phyloP scores from a whole-genome alignment of 2,888 invertebrate genomes.

The Hymenopus coronatus region DNA sequence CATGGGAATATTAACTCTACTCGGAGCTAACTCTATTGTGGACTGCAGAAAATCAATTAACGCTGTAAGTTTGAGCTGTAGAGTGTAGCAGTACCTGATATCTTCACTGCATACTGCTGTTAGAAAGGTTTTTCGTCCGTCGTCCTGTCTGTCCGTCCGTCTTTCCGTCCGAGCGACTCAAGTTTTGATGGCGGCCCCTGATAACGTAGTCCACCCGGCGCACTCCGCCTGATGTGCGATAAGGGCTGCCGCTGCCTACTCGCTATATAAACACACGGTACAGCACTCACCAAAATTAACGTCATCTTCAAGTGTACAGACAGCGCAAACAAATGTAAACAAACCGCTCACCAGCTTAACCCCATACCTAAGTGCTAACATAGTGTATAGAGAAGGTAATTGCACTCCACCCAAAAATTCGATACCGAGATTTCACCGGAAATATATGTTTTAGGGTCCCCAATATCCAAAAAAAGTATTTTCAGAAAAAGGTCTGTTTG shows the following conservation, averaged over 20 bases:
- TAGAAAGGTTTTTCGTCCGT: slow-evolving; percentile 19
- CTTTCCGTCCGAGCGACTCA: neutral
- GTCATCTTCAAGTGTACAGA: neutral
- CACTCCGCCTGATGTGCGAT: slow-evolving; percentile 19
- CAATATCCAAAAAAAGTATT: too few relatives aligned
- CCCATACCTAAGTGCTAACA: too few relatives aligned
- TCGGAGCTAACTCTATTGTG: too few relatives aligned
- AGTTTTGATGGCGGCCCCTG: slow-evolving; percentile 21
- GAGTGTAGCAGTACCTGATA: neutral
- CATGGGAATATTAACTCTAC: too few relatives aligned
- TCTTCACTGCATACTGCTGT: neutral
- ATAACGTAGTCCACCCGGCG: slow-evolving; percentile 21
- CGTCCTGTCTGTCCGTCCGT: neutral
- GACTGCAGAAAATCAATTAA: neutral
- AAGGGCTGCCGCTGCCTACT: neutral
- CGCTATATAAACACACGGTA: slow-evolving; percentile 15
- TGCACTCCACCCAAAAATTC: too few relatives aligned
- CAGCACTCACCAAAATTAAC: neutral
- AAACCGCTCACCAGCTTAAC: too few relatives aligned
- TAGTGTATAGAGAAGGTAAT: too few relatives aligned
- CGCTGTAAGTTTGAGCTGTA: neutral
- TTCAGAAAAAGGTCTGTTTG: too few relatives aligned
- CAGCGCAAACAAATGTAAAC: too few relatives aligned
- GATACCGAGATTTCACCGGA: too few relatives aligned
- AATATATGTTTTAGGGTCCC: too few relatives aligned